These are phyloP conservation scores for Hirtodrosophila histrioides DNA, from an alignment of 2,888 invertebrate species.

Conservation along the genomic window DNA sequence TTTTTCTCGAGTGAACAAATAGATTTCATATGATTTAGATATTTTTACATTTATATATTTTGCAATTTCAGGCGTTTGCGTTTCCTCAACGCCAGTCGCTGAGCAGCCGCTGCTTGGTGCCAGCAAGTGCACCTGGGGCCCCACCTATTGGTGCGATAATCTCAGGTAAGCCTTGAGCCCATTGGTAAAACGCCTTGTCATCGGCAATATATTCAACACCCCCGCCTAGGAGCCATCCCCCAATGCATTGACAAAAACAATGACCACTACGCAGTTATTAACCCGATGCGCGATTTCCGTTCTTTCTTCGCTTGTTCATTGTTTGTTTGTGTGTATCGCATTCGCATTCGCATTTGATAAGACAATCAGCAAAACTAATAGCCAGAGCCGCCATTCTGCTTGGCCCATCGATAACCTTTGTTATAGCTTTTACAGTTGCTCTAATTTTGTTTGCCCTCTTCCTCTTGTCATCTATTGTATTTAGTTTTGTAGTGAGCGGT, in stretches of 20 bases:
- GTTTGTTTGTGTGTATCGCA: slow-evolving; percentile 29
- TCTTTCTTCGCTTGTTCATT: slow-evolving; percentile 33
- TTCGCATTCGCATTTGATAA: slow-evolving; percentile 46
- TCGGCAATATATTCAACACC: slow-evolving; percentile 16
- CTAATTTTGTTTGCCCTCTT: slow-evolving; percentile 36
- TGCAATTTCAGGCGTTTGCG: slow-evolving; percentile 47
- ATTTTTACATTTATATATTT: slow-evolving; percentile 15
- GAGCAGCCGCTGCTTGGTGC: slow-evolving; percentile 85
- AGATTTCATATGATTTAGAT: slow-evolving; percentile 3
- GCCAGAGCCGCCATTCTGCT: slow-evolving; percentile 34
- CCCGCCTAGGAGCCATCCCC: slow-evolving; percentile 2
- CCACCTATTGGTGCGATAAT: slow-evolving; percentile 90
- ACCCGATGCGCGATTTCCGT: slow-evolving; percentile 37
- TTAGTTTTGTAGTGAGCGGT: slow-evolving; percentile 1
- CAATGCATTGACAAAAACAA: slow-evolving; percentile 34
- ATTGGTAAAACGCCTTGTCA: slow-evolving; percentile 57
- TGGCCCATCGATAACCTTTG: slow-evolving; percentile 63
- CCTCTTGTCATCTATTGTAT: slow-evolving; percentile 2
- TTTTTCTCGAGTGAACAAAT: slow-evolving; percentile 17
- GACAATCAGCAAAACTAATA: slow-evolving; percentile 40
- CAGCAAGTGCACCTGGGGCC: slow-evolving; percentile 91
- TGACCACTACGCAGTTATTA: slow-evolving; percentile 54
- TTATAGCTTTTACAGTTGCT: slow-evolving; percentile 53
- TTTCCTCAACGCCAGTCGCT: slow-evolving; percentile 54
- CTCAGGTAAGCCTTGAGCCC: slow-evolving; percentile 76